Evolutionary conservation across 2,113 vertebrate genomes (phyloP).

Genomic region (Lasiurus borealis): DNA sequence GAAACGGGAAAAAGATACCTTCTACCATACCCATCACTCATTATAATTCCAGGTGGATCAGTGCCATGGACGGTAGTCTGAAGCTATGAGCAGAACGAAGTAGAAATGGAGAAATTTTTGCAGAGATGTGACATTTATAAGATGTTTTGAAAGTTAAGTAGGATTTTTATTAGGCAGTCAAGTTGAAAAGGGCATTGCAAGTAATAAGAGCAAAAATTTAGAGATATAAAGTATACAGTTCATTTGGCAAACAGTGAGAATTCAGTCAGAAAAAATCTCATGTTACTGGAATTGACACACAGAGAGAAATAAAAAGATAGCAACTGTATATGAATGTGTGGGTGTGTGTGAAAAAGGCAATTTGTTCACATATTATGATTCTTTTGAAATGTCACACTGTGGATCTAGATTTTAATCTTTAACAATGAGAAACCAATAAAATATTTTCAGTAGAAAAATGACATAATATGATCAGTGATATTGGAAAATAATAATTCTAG

Average conservation of each 20-base stretch:
- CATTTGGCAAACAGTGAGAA: constrained; percentile 8
- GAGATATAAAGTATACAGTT: background rate
- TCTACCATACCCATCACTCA: too few relatives aligned
- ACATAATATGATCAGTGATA: background rate
- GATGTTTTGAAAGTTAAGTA: constrained; percentile 7
- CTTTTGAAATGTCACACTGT: background rate
- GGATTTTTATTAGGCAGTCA: background rate
- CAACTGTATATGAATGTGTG: background rate
- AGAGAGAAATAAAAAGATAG: background rate
- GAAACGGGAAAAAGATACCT: background rate
- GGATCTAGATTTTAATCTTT: background rate
- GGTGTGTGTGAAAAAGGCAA: background rate
- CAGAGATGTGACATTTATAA: constrained; percentile 42
- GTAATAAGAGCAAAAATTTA: background rate
- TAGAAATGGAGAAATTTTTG: background rate
- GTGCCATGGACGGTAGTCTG: background rate
- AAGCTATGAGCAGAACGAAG: background rate
- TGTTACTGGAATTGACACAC: background rate
- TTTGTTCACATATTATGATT: background rate
- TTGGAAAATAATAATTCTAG: background rate
- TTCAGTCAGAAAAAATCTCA: background rate
- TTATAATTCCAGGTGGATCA: background rate
- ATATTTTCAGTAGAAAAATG: background rate
- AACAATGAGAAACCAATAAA: background rate
- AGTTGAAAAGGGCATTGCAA: constrained; percentile 23